Conservation (phyloP, 2,888 invertebrate genomes). For the Plebejus melissa region DNA sequence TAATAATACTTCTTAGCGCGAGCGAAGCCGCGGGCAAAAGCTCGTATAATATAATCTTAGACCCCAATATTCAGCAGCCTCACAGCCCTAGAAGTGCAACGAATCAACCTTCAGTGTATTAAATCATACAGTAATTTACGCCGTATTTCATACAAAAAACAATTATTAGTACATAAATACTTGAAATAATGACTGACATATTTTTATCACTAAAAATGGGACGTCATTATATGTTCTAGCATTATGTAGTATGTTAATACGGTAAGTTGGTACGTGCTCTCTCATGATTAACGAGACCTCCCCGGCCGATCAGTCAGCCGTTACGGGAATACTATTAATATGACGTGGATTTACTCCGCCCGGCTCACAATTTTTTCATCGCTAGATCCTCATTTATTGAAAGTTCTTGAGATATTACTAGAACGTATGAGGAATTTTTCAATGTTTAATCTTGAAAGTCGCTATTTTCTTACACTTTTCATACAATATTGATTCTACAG, state of each 20-base stretch:
- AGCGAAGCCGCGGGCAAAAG: no score
- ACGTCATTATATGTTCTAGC: background rate
- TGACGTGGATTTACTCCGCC: conserved; percentile 2
- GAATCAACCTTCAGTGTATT: background rate
- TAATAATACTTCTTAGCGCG: no score
- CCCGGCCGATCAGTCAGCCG: conserved; percentile 26
- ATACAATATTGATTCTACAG: background rate
- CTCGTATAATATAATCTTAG: no score
- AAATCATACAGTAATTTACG: background rate
- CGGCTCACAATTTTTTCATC: conserved; percentile 22
- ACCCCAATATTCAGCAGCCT: no score
- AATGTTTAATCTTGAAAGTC: background rate
- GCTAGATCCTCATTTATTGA: conserved; percentile 25
- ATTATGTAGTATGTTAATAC: background rate
- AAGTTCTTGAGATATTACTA: conserved; percentile 14
- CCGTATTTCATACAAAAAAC: background rate
- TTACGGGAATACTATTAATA: conserved; percentile 25
- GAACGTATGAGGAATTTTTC: conserved; percentile 18
- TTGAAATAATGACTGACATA: background rate
- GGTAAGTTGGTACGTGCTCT: conserved; percentile 12
- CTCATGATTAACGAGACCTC: conserved; percentile 19
- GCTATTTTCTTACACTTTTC: background rate
- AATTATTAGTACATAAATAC: background rate
- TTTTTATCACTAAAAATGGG: background rate
- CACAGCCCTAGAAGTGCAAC: no score